phyloP scores from a whole-genome alignment of 2,888 invertebrate genomes.

The Fragum whitleyi region DNA sequence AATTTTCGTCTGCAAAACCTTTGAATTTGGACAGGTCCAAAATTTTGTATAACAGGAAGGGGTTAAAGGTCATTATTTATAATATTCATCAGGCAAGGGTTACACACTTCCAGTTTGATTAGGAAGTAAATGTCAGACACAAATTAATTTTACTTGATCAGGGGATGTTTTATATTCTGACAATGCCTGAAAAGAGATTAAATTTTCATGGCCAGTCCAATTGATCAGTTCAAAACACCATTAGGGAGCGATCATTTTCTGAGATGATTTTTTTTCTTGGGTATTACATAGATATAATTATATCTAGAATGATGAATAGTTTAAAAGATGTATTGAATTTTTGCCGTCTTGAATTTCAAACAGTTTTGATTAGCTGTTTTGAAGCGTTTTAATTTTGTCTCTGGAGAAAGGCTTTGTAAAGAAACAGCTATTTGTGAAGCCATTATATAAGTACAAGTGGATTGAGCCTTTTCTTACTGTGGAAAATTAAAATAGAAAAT shows the following conservation, averaged over 20 bases:
- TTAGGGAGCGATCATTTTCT: conserved; percentile 52
- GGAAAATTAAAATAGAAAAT: too few species aligned
- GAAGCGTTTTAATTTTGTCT: conserved; percentile 16
- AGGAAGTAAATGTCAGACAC: conserved; percentile 20
- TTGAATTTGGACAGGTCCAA: too few species aligned
- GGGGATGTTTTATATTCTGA: conserved; percentile 30
- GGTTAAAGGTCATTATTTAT: not conserved
- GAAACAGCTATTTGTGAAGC: too few species aligned
- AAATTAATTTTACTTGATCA: conserved; percentile 51
- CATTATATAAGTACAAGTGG: too few species aligned
- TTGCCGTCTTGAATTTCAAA: conserved; percentile 11
- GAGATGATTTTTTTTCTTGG: conserved; percentile 12
- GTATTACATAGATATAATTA: conserved; percentile 22
- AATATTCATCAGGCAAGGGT: conserved; percentile 12
- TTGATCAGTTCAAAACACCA: conserved; percentile 46
- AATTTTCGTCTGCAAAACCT: too few species aligned
- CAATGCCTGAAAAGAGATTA: conserved; percentile 53
- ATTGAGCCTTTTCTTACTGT: too few species aligned
- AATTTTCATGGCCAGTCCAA: conserved; percentile 56
- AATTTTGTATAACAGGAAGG: too few species aligned
- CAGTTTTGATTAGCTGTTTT: conserved; percentile 24
- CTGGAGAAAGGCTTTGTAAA: not conserved
- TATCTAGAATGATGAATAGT: conserved; percentile 10
- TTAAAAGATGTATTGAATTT: conserved; percentile 14
- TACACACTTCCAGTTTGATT: conserved; percentile 15